Base-by-base conservation (phyloP, 64 coral and sea anemone species). In the Stichodactyla helianthus region DNA sequence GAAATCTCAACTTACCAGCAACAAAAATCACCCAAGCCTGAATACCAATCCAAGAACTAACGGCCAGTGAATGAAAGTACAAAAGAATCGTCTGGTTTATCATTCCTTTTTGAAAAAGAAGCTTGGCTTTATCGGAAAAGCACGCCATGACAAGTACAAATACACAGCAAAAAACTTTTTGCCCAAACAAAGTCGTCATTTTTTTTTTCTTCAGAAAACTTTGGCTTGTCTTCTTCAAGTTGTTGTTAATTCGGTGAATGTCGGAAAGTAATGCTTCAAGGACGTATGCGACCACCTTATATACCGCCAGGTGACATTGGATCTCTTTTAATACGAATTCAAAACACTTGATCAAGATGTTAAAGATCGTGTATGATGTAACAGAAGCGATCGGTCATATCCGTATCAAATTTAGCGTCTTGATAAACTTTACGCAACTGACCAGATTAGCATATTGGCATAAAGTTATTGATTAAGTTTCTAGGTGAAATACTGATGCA, bases 21-120 rank as follows among this genome's bases (percentile, higher is more conserved):
- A 96, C 25, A 51, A 96, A 93, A 0, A 89, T 90, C 14, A 89
- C 91, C 94, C 94, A 96, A 54, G 88, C 88, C 26, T 96, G 94
- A 22, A 89, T 93, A 14, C 94, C 94, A 3, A 90, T 17, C 94
- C 94, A 96, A 0, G 91, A 92, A 1, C 88, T 87, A 81, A 96
- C 87, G 14, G 94, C 68, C 22, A 90, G 86, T 56, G 91, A 92
- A 55, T 96, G 94, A 8, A 93, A 14, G 53, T 84, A 84, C 8
- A 84, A 23, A 5, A 26, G 59, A 60, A 84, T 22, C 51, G 54
- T 61, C 19, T 35, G 83, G 19, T 84, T 84, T 10, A 84, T 53
- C 54, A 16, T 55, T 14, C 83, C 83, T 9, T 59, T 51, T 13
- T 60, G 54, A 50, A 84, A 63, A 13, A 84, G n/a, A 2, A 60